Conservation (phyloP, 2,888 invertebrate species). For the Adelognathus sp. region DNA sequence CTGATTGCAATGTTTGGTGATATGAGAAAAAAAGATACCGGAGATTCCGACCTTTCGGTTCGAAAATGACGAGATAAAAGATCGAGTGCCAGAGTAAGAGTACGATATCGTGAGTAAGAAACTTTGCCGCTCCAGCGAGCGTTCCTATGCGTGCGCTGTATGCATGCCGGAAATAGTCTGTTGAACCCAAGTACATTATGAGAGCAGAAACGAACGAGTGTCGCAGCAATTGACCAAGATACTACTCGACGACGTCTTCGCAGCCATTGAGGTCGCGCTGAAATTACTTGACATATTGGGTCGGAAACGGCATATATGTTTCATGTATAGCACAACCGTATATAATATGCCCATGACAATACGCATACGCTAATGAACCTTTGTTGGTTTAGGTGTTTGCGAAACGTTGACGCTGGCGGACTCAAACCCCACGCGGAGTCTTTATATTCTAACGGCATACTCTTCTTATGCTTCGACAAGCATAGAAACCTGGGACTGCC, state of each 20-base stretch:
- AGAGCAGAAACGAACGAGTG: not conserved
- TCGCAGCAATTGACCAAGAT: conserved; percentile 11
- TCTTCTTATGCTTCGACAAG: conserved; percentile 36
- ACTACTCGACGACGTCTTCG: conserved; percentile 17
- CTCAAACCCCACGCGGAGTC: conserved; percentile 1
- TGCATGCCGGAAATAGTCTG: conserved; percentile 27
- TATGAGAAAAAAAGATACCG: conserved; percentile 20
- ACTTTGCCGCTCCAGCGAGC: conserved; percentile 6
- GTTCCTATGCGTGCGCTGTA: not conserved
- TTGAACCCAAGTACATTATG: not conserved
- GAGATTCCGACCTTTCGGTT: not conserved
- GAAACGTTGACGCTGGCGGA: conserved; percentile 29
- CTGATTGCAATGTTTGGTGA: conserved; percentile 11
- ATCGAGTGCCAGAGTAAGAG: not conserved
- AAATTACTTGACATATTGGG: conserved; percentile 1
- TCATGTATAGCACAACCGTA: not conserved
- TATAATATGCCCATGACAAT: conserved; percentile 28
- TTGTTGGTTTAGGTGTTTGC: conserved; percentile 52
- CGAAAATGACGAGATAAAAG: not conserved
- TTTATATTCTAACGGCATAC: conserved; percentile 41
- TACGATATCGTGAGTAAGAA: conserved; percentile 19
- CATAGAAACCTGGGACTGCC: conserved; percentile 15
- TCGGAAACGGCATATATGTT: conserved; percentile 6
- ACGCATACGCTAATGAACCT: conserved; percentile 48
- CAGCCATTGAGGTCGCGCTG: not conserved